Conservation (phyloP, 2,888 invertebrate genomes). For the Aleiodes testaceus region DNA sequence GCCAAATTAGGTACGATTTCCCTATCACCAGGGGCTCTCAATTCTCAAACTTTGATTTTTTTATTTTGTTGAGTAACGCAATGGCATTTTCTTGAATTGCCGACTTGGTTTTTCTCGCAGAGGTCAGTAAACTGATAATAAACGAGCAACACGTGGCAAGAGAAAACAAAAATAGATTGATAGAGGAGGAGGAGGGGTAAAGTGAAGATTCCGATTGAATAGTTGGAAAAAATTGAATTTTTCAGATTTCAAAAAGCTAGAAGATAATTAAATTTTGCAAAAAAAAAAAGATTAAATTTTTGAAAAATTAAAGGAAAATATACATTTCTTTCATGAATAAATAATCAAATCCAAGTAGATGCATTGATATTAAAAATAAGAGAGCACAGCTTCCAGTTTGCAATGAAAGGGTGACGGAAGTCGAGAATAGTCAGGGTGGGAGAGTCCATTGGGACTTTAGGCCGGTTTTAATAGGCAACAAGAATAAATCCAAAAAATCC, state of each 20-base stretch:
- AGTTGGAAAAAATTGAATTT: too few species aligned
- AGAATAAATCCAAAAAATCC: background rate
- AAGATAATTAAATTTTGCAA: too few species aligned
- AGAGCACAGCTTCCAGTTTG: background rate
- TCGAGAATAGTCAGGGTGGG: background rate
- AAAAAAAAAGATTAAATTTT: too few species aligned
- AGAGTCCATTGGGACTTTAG: constrained; percentile 7
- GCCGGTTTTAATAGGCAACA: constrained; percentile 18
- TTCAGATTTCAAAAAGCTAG: too few species aligned
- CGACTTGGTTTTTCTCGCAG: background rate
- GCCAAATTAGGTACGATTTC: constrained; percentile 70
- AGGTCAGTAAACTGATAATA: constrained; percentile 14
- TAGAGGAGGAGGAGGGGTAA: too few species aligned
- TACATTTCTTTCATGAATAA: background rate
- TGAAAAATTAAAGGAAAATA: too few species aligned
- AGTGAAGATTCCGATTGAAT: too few species aligned
- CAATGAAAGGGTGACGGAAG: constrained; percentile 26
- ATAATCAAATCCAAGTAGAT: background rate
- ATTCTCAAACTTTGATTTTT: constrained; percentile 9
- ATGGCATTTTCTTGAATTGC: constrained; percentile 4
- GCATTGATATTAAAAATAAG: too few species aligned
- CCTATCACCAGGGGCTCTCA: constrained; percentile 63
- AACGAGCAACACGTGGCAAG: too few species aligned
- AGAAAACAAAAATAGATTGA: background rate
- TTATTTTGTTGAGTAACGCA: background rate